Conservation (phyloP, 2,888 invertebrate species). For the Athetis lepigone region DNA sequence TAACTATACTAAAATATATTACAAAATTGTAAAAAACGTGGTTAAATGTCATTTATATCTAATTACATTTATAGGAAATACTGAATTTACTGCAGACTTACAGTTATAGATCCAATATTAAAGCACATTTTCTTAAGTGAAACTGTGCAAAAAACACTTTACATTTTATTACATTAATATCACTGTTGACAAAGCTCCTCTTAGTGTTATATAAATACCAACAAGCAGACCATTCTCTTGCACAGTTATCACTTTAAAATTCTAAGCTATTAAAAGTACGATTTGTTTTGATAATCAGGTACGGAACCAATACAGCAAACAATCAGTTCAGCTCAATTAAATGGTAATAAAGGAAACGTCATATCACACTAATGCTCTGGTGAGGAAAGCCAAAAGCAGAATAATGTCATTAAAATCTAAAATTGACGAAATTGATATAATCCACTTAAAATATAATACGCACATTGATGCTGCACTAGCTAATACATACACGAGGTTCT, state of each 20-base stretch:
- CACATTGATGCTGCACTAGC: constrained; percentile 69
- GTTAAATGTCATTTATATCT: constrained; percentile 82
- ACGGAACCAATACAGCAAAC: constrained; percentile 66
- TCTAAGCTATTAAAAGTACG: constrained; percentile 68
- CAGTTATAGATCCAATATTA: constrained; percentile 76
- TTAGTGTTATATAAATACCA: constrained; percentile 72
- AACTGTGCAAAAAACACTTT: constrained; percentile 85
- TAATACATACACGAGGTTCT: constrained; percentile 62
- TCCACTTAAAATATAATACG: constrained; percentile 85
- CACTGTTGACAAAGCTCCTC: constrained; percentile 85
- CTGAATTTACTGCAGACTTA: constrained; percentile 83
- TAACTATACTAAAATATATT: constrained; percentile 86
- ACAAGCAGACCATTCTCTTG: constrained; percentile 79
- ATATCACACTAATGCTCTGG: constrained; percentile 59
- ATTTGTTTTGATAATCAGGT: constrained; percentile 64
- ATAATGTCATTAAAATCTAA: constrained; percentile 86
- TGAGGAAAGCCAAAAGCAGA: constrained; percentile 76
- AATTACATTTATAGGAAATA: constrained; percentile 86
- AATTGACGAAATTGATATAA: constrained; percentile 91
- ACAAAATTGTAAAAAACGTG: constrained; percentile 86
- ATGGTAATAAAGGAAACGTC: constrained; percentile 52
- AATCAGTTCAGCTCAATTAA: constrained; percentile 54
- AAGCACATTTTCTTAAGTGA: constrained; percentile 82
- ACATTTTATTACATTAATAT: constrained; percentile 81
- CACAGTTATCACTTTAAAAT: constrained; percentile 84